phyloP scores from a whole-genome alignment of 2,113 vertebrate genomes.

The Gallinago media region DNA sequence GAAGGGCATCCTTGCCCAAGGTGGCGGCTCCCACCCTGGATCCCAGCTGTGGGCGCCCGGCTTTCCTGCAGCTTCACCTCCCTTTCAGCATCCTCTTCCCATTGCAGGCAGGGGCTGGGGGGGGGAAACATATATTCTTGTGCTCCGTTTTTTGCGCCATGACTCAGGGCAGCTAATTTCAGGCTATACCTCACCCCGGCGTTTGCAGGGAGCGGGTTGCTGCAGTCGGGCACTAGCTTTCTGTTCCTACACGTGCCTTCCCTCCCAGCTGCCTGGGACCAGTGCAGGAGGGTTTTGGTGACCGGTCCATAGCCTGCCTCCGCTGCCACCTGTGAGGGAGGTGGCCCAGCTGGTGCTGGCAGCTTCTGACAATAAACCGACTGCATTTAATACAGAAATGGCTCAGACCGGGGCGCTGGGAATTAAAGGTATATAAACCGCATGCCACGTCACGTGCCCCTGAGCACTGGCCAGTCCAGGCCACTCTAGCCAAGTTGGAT shows the following conservation, averaged over 20 bases:
- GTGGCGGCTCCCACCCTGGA: accelerated
- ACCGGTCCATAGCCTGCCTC: background rate
- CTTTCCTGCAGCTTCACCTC: background rate
- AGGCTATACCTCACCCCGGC: background rate
- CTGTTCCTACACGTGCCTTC: background rate
- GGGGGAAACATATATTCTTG: accelerated
- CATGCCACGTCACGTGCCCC: accelerated
- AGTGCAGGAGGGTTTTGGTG: background rate
- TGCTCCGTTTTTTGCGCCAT: background rate
- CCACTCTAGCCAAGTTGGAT: background rate
- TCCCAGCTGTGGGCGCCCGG: accelerated
- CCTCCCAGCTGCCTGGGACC: background rate
- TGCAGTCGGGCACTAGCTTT: background rate
- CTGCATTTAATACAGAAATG: background rate
- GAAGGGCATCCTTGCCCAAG: background rate
- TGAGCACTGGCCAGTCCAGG: background rate
- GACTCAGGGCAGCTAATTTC: background rate
- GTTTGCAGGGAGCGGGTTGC: background rate
- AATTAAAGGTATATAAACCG: background rate
- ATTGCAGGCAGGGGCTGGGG: background rate
- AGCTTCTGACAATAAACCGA: background rate
- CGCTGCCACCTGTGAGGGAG: background rate
- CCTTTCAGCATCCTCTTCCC: background rate
- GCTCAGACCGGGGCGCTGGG: background rate
- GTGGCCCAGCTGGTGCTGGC: background rate